Base-by-base conservation (phyloP, 1,140 invertebrate genomes). In the Brachionus koreanus region DNA sequence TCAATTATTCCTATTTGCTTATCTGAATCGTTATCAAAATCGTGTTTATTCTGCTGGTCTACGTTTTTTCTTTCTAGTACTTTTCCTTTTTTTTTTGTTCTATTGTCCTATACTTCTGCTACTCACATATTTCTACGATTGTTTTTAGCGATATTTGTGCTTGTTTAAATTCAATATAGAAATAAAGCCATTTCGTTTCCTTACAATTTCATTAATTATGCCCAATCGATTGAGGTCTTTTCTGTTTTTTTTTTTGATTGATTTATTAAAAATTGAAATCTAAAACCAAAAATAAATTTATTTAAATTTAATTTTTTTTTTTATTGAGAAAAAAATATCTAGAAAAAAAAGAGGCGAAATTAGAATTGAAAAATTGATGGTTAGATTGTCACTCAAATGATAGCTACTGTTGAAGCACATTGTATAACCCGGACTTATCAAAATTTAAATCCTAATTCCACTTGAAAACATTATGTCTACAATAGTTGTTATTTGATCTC, bases 1-100 rank as follows among this genome's bases (percentile, higher is more conserved):
- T 69, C 13, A 42, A 69, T 69, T 69, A 39, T 69, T 69, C 65
- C 65, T 69, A n/a, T 69, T 69, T 69, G 65, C 65, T 69, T 69
- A 69, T 69, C 65, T 69, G 65, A 37, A 69, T 69, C 35, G 39
- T 69, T 69, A 69, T 69, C 65, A 69, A 69, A 69, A 39, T 69
- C 65, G 65, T 69, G 16, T 69, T 69, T 69, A 69, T 69, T 69
- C 65, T 69, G 35, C 33, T 69, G 65, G 37, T 39, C 65, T 35
- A 39, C 37, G 37, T 69, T 69, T 39, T 23, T 37, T 39, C 19
- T n/a, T 39, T 37, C n/a, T 37, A 19, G 7, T 19, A 52, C 19
- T 52, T 52, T 57, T 57, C 49, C 16, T 16, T 25, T 16, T 69
- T 69, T n/a, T n/a, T n/a, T n/a, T n/a, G n/a, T n/a, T 69, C 33